phyloP scores from a whole-genome alignment of 2,113 vertebrate species.

The Istiophorus platypterus region DNA sequence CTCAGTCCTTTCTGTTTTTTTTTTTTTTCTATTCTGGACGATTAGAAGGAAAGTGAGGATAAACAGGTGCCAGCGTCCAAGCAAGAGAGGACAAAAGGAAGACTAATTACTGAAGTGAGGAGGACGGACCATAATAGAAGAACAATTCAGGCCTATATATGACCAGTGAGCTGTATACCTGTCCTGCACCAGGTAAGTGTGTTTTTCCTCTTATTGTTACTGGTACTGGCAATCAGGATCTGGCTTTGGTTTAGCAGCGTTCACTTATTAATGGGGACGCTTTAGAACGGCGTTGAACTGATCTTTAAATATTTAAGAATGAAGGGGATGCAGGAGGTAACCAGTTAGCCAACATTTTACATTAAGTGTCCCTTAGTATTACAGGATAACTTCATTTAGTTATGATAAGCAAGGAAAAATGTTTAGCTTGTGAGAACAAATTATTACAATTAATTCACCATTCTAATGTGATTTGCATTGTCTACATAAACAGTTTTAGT shows the following conservation, averaged over 20 bases:
- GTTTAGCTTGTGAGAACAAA: slow-evolving; percentile 9
- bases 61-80: slow-evolving; percentile 15
- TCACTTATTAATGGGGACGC: not conserved
- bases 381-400: not conserved
- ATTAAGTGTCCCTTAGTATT: not conserved
- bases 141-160: slow-evolving; percentile 8
- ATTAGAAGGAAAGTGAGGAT: slow-evolving; percentile 30
- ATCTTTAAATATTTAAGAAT: not conserved
- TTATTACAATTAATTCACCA: not conserved
- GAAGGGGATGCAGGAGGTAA: not conserved
- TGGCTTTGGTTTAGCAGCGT: not conserved
- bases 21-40: slow-evolving; percentile 31
- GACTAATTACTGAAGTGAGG: slow-evolving; percentile 16
- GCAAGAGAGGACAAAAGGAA: not conserved
- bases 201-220: not conserved
- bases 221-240: not conserved
- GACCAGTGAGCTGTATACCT: not conserved
- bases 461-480: slow-evolving; percentile 13
- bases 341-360: not conserved
- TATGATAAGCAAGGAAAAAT: not conserved
- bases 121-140: slow-evolving; percentile 1
- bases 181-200: slow-evolving; percentile 68
- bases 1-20: slow-evolving; percentile 5
- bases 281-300: not conserved
- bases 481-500: slow-evolving; percentile 15